Conservation (phyloP, 2,797 vertebrate species). For the Spinus olivaceus region DNA sequence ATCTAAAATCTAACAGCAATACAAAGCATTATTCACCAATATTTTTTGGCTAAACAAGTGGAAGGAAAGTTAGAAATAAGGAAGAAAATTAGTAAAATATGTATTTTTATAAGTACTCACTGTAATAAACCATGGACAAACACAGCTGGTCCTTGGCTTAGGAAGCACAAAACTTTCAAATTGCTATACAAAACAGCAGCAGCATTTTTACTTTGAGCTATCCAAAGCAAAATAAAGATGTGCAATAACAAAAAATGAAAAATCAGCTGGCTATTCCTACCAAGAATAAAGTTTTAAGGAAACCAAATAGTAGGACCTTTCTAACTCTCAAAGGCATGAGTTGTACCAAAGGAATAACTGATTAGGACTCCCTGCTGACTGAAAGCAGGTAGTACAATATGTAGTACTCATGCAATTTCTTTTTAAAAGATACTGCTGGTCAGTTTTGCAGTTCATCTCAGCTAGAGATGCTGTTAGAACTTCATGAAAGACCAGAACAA, state of each 20-base stretch:
- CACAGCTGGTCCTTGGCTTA: neutral
- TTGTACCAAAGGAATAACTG: neutral
- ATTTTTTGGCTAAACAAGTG: neutral
- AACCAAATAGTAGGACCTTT: neutral
- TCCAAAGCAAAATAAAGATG: neutral
- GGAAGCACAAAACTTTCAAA: neutral
- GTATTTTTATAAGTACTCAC: neutral
- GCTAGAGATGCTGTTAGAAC: neutral
- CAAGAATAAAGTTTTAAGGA: neutral
- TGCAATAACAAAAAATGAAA: neutral
- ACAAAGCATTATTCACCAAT: neutral
- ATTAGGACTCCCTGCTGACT: neutral
- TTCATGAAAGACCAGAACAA: neutral
- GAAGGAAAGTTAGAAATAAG: neutral
- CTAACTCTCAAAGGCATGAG: neutral
- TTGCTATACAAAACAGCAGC: neutral
- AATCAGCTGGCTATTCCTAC: neutral
- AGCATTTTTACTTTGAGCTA: neutral
- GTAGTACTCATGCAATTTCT: rapidly evolving
- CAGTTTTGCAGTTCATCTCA: neutral
- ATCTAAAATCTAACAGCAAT: neutral
- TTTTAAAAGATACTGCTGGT: neutral
- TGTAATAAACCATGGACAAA: neutral
- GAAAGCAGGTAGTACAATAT: neutral
- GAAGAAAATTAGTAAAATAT: neutral